Evolutionary conservation across 2,113 vertebrate species (phyloP), one percentile per base, ranked within the genome.

Genomic region (Calidris pygmaea): DNA sequence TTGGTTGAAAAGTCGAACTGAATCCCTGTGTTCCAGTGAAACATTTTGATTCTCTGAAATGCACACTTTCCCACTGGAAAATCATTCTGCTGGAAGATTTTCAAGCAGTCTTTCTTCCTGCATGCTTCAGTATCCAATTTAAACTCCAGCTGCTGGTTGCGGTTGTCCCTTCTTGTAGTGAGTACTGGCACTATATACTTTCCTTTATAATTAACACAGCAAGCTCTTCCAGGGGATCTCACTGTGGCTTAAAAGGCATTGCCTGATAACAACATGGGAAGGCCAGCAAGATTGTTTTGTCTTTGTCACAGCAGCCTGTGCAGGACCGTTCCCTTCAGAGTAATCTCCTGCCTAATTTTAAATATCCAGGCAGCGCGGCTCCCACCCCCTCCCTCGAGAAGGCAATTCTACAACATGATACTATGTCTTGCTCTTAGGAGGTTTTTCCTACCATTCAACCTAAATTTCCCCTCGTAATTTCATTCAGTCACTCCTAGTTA

Each of bases 91-190:
- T 95, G 84, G 84, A 93, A 73, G 66, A 63, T 63, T 91, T 95
- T 96, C 96, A 96, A 89, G 77, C 53, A 63, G 86, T 63, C 63
- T 89, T 93, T 94, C 66, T 91, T 94, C 80, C 81, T 0, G 1
- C 78, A 47, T 87, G 77, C 84, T 80, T 79, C 41, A 83, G 84
- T 65, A 87, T 71, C 84, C 87, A 77, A 55, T 94, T 96, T 78
- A 91, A 85, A 95, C 81, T 96, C 80, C 93, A 96, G 95, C 89
- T 96, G 95, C 87, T 91, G 94, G 74, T 55, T 83, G 81, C 2
- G 53, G 86, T 62, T 23, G 70, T 87, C 71, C 60, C 63, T 85
- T 68, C 39, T 43, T 87, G 47, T 47, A 93, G 84, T 1, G 10
- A 92, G 71, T 10, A 19, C 67, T 83, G 84, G 53, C 58, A 79